phyloP scores from a whole-genome alignment of 1,140 invertebrate genomes.

The Apis dorsata region DNA sequence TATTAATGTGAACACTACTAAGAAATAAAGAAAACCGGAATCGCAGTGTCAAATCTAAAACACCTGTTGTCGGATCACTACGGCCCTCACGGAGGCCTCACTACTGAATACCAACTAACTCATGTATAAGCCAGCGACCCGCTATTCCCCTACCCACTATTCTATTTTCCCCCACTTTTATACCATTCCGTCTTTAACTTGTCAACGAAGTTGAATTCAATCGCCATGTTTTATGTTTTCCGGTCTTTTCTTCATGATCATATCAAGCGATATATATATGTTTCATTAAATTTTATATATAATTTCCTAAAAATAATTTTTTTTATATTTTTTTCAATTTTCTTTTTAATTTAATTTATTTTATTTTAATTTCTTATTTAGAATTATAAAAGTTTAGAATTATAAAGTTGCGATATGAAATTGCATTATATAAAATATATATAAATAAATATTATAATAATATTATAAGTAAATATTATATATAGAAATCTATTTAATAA shows the following conservation, averaged over 20 bases:
- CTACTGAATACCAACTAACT: slow-evolving; percentile 63
- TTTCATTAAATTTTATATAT: background rate
- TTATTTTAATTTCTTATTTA: too few relatives aligned
- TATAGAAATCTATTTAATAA: background rate
- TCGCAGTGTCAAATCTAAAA: slow-evolving; percentile 42
- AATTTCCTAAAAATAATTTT: background rate
- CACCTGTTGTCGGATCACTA: slow-evolving; percentile 71
- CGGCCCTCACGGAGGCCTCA: slow-evolving; percentile 66
- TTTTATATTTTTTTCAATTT: background rate
- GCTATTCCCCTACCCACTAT: slow-evolving; percentile 61
- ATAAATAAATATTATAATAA: too few relatives aligned
- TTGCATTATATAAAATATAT: too few relatives aligned
- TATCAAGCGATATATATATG: background rate
- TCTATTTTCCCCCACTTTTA: slow-evolving; percentile 33
- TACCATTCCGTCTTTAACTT: slow-evolving; percentile 37
- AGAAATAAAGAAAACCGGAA: slow-evolving; percentile 51
- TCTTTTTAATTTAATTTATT: too few relatives aligned
- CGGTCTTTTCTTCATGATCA: background rate
- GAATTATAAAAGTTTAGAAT: background rate
- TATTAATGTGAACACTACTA: slow-evolving; percentile 27
- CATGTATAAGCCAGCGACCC: slow-evolving; percentile 54
- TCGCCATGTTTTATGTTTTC: slow-evolving; percentile 8
- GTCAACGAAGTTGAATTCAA: slow-evolving; percentile 33
- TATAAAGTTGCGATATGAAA: background rate
- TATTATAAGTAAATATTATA: too few relatives aligned